phyloP scores from a whole-genome alignment of 2,888 invertebrate genomes.

The Sinopyrophorus schimmeli region DNA sequence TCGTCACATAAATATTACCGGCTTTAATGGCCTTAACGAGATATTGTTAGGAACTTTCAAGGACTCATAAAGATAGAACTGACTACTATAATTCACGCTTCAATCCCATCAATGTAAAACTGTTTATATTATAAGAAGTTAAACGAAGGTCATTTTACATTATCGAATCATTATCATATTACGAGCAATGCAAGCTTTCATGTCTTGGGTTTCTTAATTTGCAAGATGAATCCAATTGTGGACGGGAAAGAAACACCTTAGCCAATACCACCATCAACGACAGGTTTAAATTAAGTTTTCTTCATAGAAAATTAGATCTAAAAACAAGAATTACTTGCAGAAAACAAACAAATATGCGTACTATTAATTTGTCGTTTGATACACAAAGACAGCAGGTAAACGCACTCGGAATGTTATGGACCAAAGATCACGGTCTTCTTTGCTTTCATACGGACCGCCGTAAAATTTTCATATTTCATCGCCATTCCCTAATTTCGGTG shows the following conservation, averaged over 20 bases:
- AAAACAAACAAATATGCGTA: too few relatives aligned
- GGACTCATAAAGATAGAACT: not conserved
- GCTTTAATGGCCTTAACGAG: too few relatives aligned
- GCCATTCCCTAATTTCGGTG: slow-evolving; percentile 10
- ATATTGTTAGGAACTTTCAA: not conserved
- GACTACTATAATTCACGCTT: slow-evolving; percentile 6
- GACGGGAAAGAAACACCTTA: too few relatives aligned
- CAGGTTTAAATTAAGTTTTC: too few relatives aligned
- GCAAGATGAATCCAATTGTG: too few relatives aligned
- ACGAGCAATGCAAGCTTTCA: not conserved
- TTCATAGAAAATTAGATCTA: too few relatives aligned
- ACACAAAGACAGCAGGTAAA: slow-evolving; percentile 9
- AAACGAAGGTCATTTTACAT: not conserved
- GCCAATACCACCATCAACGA: too few relatives aligned
- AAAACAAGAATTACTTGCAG: too few relatives aligned
- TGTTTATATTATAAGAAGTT: not conserved
- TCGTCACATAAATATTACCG: too few relatives aligned
- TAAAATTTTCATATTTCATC: slow-evolving; percentile 1
- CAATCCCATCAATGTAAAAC: not conserved
- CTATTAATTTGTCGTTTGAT: slow-evolving; percentile 1
- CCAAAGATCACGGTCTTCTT: slow-evolving; percentile 13
- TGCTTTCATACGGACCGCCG: not conserved
- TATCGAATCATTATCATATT: slow-evolving; percentile 1
- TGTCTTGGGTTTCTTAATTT: too few relatives aligned
- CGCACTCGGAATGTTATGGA: slow-evolving; percentile 11